A percentile compares a stretch with the other conserved stretches of the same genome.
Conservation (phyloP, 2,888 invertebrate genomes). For the Euproctis similis region DNA sequence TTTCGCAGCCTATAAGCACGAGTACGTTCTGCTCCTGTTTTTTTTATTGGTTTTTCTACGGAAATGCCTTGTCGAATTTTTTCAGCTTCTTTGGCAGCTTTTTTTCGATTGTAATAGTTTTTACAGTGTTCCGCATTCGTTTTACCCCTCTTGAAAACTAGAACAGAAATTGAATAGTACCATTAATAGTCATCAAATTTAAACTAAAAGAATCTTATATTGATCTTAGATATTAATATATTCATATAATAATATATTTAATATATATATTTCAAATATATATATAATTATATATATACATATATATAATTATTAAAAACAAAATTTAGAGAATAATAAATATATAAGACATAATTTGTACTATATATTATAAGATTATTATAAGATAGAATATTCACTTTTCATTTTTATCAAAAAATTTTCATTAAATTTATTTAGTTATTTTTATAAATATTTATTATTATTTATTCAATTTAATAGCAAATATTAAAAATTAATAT, state of each 20-base stretch:
- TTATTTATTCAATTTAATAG: too few relatives aligned
- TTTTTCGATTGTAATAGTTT: constrained; percentile 12
- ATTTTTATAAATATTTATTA: too few relatives aligned
- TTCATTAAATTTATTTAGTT: too few relatives aligned
- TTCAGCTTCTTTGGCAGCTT: constrained; percentile 15
- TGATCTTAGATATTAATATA: background rate
- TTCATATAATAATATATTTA: background rate
- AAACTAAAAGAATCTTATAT: constrained; percentile 6
- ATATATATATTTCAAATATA: too few relatives aligned
- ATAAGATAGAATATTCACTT: too few relatives aligned
- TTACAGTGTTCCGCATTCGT: constrained; percentile 11
- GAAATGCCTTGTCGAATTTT: constrained; percentile 13
- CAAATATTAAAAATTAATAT: too few relatives aligned
- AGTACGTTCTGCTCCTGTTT: constrained; percentile 12
- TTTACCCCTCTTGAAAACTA: constrained; percentile 13
- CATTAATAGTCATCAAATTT: constrained; percentile 11
- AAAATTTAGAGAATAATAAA: too few relatives aligned
- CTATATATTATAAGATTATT: too few relatives aligned
- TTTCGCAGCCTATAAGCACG: constrained; percentile 14
- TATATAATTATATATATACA: too few relatives aligned
- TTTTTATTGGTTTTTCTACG: constrained; percentile 11
- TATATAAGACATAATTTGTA: too few relatives aligned
- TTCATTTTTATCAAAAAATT: too few relatives aligned
- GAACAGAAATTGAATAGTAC: constrained; percentile 13
- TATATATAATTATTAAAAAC: too few relatives aligned